These are phyloP conservation scores for Myotis yumanensis DNA, from an alignment of 2,113 vertebrate genomes.

Conservation along the genomic window DNA sequence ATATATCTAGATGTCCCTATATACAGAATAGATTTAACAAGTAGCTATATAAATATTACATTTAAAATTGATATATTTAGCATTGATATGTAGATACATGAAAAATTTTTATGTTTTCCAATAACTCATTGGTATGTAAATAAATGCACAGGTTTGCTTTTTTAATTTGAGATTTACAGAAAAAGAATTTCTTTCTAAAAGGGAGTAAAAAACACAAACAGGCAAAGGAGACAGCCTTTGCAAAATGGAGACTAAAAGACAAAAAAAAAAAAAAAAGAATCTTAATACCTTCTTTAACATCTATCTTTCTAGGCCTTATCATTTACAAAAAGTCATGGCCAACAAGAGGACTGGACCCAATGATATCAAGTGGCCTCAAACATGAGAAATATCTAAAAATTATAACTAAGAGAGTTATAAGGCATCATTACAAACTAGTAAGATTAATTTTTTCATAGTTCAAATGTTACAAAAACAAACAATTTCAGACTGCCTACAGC, in stretches of 20 bases:
- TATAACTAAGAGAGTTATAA: neutral
- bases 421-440: neutral
- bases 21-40: neutral
- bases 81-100: neutral
- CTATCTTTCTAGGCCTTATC: neutral
- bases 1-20: neutral
- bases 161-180: conserved; percentile 3
- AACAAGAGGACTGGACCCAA: neutral
- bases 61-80: neutral
- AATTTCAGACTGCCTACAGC: neutral
- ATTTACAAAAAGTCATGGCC: neutral
- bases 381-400: neutral
- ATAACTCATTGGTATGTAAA: neutral
- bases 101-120: neutral
- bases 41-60: neutral
- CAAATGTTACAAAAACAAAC: neutral
- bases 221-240: neutral
- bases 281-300: neutral
- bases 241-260: neutral
- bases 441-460: neutral
- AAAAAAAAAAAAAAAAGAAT: neutral
- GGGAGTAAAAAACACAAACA: neutral
- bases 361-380: neutral
- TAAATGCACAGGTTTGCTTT: neutral
- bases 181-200: neutral